phyloP scores from a whole-genome alignment of 37 sponge, comb jelly and placozoan genomes.

The Halisarca cf. caerulea region DNA sequence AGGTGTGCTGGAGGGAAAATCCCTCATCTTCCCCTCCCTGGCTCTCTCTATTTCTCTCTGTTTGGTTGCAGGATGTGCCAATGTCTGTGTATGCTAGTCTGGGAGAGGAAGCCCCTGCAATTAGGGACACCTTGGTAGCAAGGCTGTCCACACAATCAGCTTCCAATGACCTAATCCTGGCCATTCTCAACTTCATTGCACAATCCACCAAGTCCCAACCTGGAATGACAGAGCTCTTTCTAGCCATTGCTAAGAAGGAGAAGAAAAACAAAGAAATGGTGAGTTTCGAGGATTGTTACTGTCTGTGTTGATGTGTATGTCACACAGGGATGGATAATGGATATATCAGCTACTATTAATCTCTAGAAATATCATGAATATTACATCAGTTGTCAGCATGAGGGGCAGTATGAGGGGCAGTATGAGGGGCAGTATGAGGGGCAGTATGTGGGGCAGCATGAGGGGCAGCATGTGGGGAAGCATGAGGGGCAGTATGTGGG shows the following conservation, averaged over 20 bases:
- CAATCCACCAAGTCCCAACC: constrained; percentile 64
- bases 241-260: constrained; percentile 21
- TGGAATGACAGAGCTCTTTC: constrained; percentile 75
- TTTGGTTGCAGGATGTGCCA: constrained; percentile 47
- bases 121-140: constrained; percentile 58
- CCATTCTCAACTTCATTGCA: constrained; percentile 60
- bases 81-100: constrained; percentile 83
- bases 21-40: not conserved
- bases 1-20: not conserved
- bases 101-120: constrained; percentile 53
- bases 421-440: no score
- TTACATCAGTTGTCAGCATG: no score
- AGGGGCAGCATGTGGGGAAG: no score
- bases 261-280: constrained; percentile 4
- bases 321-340: no score
- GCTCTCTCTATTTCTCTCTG: not conserved
- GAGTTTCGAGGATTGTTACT: no score
- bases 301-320: not conserved
- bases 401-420: no score
- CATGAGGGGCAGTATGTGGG: no score
- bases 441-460: no score
- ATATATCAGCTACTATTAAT: no score
- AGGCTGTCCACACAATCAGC: constrained; percentile 44
- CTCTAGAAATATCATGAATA: no score
- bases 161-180: constrained; percentile 50